A percentile compares a stretch with the other conserved stretches of the same genome.
phyloP scores from a whole-genome alignment of 2,113 vertebrate genomes.

The Xiphophorus hellerii region DNA sequence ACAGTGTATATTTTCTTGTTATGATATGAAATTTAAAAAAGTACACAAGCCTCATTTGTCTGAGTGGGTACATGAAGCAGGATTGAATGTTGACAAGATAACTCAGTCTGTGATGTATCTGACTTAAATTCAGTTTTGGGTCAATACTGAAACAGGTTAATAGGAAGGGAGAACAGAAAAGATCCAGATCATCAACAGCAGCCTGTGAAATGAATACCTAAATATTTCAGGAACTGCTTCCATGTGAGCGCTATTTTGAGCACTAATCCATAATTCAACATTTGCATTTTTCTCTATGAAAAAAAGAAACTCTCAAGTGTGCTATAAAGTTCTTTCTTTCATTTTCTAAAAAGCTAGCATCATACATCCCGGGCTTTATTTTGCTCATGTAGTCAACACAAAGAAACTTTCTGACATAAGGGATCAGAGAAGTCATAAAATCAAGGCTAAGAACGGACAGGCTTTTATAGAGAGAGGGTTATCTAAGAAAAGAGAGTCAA shows the following conservation, averaged over 20 bases:
- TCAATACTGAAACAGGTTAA: slow-evolving; percentile 57
- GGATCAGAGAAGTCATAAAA: no score
- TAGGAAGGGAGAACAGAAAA: slow-evolving; percentile 44
- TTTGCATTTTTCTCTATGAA: slow-evolving; percentile 74
- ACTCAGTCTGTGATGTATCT: not conserved
- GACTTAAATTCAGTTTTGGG: slow-evolving; percentile 24
- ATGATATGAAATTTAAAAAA: no score
- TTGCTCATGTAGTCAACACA: no score
- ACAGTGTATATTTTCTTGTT: not conserved
- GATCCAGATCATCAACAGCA: slow-evolving; percentile 65
- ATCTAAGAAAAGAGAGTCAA: no score
- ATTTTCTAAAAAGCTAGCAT: not conserved
- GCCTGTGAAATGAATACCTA: slow-evolving; percentile 74
- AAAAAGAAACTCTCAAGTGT: slow-evolving; percentile 57
- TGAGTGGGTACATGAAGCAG: not conserved
- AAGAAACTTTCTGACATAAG: no score
- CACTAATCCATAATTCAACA: slow-evolving; percentile 80
- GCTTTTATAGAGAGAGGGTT: no score
- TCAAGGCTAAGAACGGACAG: no score
- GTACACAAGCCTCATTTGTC: not conserved
- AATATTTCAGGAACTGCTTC: slow-evolving; percentile 81
- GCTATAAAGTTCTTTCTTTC: slow-evolving; percentile 8
- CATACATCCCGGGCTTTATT: not conserved
- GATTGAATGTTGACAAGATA: not conserved
- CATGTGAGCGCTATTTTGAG: slow-evolving; percentile 81